Percentiles rank a stretch among this genome's conserved stretches.
These are phyloP conservation scores for Gari tellinella DNA, from an alignment of 2,888 invertebrate genomes.

Conservation along the genomic window DNA sequence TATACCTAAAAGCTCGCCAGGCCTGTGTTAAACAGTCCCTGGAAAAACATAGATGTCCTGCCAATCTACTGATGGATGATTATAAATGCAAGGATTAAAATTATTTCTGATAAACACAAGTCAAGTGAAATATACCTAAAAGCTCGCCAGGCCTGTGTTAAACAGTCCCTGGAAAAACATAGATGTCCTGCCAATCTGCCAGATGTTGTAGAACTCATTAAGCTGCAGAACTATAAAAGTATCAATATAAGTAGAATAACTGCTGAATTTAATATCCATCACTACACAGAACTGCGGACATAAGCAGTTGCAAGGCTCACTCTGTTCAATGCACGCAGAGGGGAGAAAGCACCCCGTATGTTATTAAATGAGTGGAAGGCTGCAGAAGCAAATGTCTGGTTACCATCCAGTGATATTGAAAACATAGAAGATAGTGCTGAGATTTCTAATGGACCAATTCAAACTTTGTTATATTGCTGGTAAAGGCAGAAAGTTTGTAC, in stretches of 20 bases:
- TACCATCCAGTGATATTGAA: neutral
- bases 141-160: neutral
- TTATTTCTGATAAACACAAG: slow-evolving; percentile 2
- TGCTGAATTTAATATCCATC: neutral
- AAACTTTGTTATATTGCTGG: neutral
- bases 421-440: neutral
- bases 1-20: too few relatives aligned
- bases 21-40: too few relatives aligned
- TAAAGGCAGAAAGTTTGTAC: slow-evolving; percentile 10
- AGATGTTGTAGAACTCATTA: neutral
- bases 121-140: neutral
- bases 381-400: neutral
- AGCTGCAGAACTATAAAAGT: neutral
- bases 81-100: too few relatives aligned
- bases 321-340: slow-evolving; percentile 9
- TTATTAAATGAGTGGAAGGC: slow-evolving; percentile 4
- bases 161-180: slow-evolving; percentile 2
- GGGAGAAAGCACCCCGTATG: neutral
- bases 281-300: slow-evolving; percentile 4
- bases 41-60: too few relatives aligned
- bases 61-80: too few relatives aligned
- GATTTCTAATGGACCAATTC: neutral
- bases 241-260: neutral
- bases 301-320: slow-evolving; percentile 1
- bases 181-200: slow-evolving; percentile 9